A percentile compares a stretch with the other conserved stretches of the same genome.
Conservation (phyloP, 2,113 vertebrate species). For the Chloebia gouldiae region DNA sequence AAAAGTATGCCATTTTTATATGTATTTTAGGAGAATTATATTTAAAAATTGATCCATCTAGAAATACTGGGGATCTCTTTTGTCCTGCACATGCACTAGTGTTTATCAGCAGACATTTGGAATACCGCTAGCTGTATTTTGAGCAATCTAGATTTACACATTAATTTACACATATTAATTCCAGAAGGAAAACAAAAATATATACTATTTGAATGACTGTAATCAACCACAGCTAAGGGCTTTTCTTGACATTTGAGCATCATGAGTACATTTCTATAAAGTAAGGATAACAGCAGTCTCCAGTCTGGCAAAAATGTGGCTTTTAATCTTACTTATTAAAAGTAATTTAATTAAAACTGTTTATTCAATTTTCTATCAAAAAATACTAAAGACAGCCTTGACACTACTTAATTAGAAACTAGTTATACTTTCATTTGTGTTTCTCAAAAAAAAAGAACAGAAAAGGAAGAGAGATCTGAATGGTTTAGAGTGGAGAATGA, state of each 20-base stretch:
- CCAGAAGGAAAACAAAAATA: neutral
- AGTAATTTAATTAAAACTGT: conserved; percentile 5
- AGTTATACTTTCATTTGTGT: neutral
- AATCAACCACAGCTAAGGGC: neutral
- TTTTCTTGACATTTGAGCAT: neutral
- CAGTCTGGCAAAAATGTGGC: neutral
- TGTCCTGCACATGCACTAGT: neutral
- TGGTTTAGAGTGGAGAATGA: neutral
- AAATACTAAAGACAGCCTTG: neutral
- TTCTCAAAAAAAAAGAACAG: neutral
- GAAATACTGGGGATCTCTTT: neutral
- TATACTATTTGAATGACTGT: neutral
- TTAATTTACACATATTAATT: neutral
- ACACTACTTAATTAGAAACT: neutral
- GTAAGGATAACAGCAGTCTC: neutral
- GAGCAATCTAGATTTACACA: neutral
- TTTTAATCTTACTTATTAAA: neutral
- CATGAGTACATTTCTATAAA: neutral
- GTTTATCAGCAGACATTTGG: neutral
- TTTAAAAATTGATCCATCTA: neutral
- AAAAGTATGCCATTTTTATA: neutral
- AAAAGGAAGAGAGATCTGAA: neutral
- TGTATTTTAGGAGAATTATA: neutral
- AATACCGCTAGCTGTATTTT: neutral
- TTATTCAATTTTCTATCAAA: conserved; percentile 32